These are phyloP conservation scores for Sciaenops ocellatus DNA, from an alignment of 2,797 vertebrate species.

Conservation along the genomic window DNA sequence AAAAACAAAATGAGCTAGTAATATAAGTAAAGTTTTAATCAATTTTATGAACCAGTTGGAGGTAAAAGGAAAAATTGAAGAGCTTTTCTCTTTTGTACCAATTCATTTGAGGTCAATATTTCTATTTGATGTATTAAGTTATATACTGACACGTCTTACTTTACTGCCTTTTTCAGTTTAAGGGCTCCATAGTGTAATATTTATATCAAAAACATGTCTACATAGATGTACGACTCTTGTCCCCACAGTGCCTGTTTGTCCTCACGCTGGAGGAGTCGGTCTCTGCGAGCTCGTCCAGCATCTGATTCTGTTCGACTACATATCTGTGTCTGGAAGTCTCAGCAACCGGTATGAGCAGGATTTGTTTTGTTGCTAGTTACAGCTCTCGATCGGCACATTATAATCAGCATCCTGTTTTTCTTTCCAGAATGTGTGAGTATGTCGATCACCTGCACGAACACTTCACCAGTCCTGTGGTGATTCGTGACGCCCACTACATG, in stretches of 20 bases:
- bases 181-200: not conserved
- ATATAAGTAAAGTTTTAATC: too few relatives aligned
- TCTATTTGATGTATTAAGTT: too few relatives aligned
- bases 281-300: conserved; percentile 90
- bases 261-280: conserved; percentile 89
- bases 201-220: not conserved
- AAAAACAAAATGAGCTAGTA: too few relatives aligned
- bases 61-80: not conserved
- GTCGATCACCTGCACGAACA: conserved; percentile 92
- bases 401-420: not conserved
- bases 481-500: conserved; percentile 86
- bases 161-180: not conserved
- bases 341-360: conserved; percentile 77
- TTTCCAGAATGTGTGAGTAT: conserved; percentile 91
- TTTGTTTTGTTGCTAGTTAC: not conserved
- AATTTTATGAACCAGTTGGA: not conserved
- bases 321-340: conserved; percentile 83
- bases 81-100: too few relatives aligned
- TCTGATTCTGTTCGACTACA: conserved; percentile 88
- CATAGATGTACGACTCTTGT: accelerated
- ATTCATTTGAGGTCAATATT: too few relatives aligned
- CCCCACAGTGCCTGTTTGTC: conserved; percentile 87
- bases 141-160: too few relatives aligned
- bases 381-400: not conserved
- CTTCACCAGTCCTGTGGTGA: conserved; percentile 86